Evolutionary conservation across 2,797 vertebrate species (phyloP), one percentile per base, ranked within the genome.

Genomic region (Phoxinus dragarum): DNA sequence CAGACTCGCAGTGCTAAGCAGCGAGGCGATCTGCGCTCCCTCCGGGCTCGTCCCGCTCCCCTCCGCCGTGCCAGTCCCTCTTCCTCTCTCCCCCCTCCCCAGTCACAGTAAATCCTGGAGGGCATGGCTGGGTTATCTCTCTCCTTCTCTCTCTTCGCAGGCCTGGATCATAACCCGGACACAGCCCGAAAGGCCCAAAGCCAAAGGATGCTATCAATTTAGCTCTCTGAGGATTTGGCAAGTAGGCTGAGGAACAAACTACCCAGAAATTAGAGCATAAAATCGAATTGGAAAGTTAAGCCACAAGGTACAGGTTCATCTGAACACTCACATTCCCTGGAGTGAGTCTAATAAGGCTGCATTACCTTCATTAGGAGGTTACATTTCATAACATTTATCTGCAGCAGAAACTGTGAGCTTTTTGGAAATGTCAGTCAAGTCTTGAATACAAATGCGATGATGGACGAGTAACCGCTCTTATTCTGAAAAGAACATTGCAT

Each of bases 21-120:
- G 91, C 89, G 87, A 94, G 94, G 93, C 95, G 94, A 96, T 96
- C 92, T 89, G 93, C 86, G 84, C 93, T 94, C 95, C 94, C 90
- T 90, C 93, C 86, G 91, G 95, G 94, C 95, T 94, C 94, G 94
- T 95, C 95, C 91, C 95, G 94, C 95, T 95, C 94, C 95, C 95
- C 93, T 95, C 94, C 93, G 93, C 92, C 85, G 89, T 89, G 89
- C 94, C 52, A 75, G 67, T 87, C 31, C 79, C 86, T 69, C 44
- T 75, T 69, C 49, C 64, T 87, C 76, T 82, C 85, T 81, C 47
- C 81, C 47, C 81, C 81, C 56, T 85, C 78, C 64, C 78, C 74
- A 85, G 80, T 77, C 86, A 85, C 79, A 85, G 42, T 84, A 81
- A 49, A 87, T 75, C 84, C 89, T 88, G 80, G 86, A 89, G 89